phyloP scores from a whole-genome alignment of 2,113 vertebrate species.

The Brienomyrus brachyistius region DNA sequence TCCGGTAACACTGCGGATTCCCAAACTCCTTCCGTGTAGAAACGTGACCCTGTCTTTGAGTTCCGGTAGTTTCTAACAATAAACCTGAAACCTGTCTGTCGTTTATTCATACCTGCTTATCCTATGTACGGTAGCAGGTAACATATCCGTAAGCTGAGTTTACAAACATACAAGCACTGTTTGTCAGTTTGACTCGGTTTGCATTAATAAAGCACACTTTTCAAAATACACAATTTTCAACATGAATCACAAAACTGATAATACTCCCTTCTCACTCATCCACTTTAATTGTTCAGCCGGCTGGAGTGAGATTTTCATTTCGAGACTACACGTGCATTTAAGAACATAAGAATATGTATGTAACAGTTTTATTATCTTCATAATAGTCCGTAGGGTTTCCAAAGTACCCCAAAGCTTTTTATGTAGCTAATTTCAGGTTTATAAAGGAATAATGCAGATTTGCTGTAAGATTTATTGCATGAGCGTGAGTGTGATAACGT shows the following conservation, averaged over 20 bases:
- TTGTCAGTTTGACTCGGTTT: not conserved
- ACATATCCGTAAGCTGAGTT: not conserved
- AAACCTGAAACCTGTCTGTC: not conserved
- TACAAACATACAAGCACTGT: not conserved
- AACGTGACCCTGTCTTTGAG: not conserved
- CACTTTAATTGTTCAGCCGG: not conserved
- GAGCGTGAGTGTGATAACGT: too few relatives aligned
- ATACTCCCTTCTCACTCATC: not conserved
- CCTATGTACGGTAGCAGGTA: not conserved
- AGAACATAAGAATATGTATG: not conserved
- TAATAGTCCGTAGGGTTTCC: not conserved
- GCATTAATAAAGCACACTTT: not conserved
- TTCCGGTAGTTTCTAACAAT: not conserved
- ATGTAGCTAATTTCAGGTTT: not conserved
- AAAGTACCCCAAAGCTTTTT: not conserved
- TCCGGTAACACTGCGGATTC: slow-evolving; percentile 16
- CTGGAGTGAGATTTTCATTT: not conserved
- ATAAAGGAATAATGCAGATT: not conserved
- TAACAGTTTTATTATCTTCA: not conserved
- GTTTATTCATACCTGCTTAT: not conserved
- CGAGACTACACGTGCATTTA: not conserved
- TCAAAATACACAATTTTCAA: not conserved
- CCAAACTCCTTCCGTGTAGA: slow-evolving; percentile 2
- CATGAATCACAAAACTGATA: not conserved
- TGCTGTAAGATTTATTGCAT: not conserved